Conservation (phyloP, 2,113 vertebrate species). For the Rhipidura dahli region DNA sequence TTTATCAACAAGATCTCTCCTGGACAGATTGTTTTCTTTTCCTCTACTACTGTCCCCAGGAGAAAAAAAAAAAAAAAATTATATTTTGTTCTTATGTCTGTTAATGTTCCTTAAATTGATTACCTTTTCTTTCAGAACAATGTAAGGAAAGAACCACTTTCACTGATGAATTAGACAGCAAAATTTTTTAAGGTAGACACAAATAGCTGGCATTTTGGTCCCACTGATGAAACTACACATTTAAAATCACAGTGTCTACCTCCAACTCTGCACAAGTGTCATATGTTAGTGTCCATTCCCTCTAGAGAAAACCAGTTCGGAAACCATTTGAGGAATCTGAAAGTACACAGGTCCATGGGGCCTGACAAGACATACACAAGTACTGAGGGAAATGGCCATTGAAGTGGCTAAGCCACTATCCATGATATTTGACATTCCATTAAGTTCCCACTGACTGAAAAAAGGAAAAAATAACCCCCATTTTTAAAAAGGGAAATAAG, state of each 20-base stretch:
- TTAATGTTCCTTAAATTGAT: neutral
- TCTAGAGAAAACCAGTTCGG: neutral
- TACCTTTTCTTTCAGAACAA: conserved; percentile 2
- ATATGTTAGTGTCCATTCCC: neutral
- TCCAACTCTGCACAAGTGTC: neutral
- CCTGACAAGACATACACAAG: neutral
- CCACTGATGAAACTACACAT: neutral
- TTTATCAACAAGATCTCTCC: neutral
- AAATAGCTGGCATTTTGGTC: neutral
- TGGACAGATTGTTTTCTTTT: neutral
- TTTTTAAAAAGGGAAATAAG: neutral
- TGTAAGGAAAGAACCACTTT: conserved; percentile 17
- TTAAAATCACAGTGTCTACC: neutral
- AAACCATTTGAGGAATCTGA: neutral
- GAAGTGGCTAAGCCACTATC: neutral
- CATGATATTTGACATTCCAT: neutral
- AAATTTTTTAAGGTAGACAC: neutral
- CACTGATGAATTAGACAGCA: neutral
- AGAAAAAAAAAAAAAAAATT: neutral
- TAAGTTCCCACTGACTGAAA: neutral
- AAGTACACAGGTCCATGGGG: neutral
- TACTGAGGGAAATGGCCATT: neutral
- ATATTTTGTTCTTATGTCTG: neutral
- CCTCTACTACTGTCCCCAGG: neutral
- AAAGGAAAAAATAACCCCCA: neutral